Evolutionary conservation across 2,797 vertebrate genomes (phyloP).

Genomic region (Emydoidea blandingii): DNA sequence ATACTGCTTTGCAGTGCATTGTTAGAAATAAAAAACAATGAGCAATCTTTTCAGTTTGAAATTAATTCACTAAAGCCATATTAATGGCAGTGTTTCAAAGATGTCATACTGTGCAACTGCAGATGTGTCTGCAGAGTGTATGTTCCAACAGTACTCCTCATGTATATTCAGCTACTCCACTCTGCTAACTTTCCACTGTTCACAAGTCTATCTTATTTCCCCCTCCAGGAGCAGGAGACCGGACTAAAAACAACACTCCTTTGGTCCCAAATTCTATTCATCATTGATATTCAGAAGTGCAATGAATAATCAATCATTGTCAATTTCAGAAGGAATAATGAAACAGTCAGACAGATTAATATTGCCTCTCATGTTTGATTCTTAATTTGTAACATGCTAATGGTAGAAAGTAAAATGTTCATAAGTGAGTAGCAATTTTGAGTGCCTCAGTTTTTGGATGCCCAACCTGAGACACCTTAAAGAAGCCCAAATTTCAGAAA

Average conservation of each 20-base stretch:
- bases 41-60: not conserved
- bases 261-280: not conserved
- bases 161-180: not conserved
- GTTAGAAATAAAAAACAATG: not conserved
- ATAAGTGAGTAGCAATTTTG: rapidly evolving
- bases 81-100: not conserved
- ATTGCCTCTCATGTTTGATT: not conserved
- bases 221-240: not conserved
- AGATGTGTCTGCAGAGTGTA: not conserved
- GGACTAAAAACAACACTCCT: not conserved
- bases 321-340: not conserved
- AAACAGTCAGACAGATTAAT: not conserved
- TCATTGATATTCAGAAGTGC: not conserved
- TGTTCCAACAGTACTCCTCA: not conserved
- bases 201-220: not conserved
- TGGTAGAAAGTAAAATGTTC: not conserved
- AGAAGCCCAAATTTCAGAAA: not conserved
- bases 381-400: not conserved
- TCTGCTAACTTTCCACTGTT: not conserved
- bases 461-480: not conserved
- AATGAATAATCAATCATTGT: not conserved
- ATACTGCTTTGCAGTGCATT: not conserved
- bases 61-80: not conserved
- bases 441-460: not conserved
- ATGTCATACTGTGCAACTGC: not conserved